Conservation (phyloP, 2,113 vertebrate species). For the Rynchops niger region DNA sequence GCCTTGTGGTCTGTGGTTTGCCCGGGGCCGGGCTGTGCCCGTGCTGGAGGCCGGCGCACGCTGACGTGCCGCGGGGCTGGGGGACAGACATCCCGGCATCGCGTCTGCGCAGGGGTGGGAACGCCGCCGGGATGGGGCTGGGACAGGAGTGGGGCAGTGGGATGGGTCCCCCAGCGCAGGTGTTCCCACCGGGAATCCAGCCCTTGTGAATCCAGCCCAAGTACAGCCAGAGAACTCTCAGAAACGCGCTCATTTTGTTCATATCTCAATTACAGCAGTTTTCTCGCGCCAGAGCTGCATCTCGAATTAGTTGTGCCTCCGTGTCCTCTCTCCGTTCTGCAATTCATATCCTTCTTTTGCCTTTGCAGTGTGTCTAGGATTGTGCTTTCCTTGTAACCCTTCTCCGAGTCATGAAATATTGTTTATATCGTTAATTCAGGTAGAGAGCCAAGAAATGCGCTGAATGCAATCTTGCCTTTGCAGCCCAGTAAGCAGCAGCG, state of each 20-base stretch:
- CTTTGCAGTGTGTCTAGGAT: not conserved
- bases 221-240: not conserved
- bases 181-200: not conserved
- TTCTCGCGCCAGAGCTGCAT: not conserved
- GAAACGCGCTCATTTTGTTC: not conserved
- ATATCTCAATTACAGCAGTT: fast-evolving
- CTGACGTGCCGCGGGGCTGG: fast-evolving
- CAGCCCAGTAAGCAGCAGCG: not conserved
- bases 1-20: not conserved
- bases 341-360: not conserved
- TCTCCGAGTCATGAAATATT: not conserved
- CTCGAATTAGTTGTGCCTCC: not conserved
- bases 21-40: not conserved
- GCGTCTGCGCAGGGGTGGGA: not conserved
- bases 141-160: not conserved
- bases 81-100: fast-evolving
- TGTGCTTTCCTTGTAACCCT: not conserved
- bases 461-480: not conserved
- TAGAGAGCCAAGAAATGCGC: not conserved
- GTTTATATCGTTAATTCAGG: not conserved
- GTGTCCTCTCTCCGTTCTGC: fast-evolving
- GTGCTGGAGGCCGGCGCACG: not conserved
- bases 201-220: not conserved
- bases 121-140: fast-evolving
- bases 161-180: not conserved